These are phyloP conservation scores for Lutjanus campechanus DNA, from an alignment of 2,797 vertebrate genomes.

Conservation along the genomic window DNA sequence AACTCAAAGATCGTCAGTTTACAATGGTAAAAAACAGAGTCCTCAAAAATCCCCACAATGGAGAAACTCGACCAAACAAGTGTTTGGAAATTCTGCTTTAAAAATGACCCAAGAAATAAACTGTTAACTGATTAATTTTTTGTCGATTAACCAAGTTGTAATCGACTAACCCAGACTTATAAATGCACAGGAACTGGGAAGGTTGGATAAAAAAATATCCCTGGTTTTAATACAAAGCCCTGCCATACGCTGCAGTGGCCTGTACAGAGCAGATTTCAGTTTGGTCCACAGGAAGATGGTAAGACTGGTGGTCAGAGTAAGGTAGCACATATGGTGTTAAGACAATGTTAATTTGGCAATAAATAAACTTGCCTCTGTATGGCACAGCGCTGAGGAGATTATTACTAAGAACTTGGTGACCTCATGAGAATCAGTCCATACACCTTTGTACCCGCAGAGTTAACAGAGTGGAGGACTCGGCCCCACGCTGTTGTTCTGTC, in stretches of 20 bases:
- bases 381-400: conserved; percentile 3
- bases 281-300: conserved; percentile 9
- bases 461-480: not conserved
- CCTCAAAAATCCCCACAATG: no score
- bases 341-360: conserved; percentile 34
- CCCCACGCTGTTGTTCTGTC: not conserved
- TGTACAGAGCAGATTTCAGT: not conserved
- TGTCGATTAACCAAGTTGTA: not conserved
- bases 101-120: no score
- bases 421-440: not conserved
- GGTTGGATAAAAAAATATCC: not conserved
- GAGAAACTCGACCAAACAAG: not conserved
- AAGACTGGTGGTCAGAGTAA: conserved; percentile 8
- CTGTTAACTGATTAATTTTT: no score
- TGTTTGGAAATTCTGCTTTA: no score
- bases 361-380: not conserved
- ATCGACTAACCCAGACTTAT: not conserved
- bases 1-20: no score
- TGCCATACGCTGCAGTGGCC: not conserved
- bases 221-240: not conserved
- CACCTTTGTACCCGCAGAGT: not conserved
- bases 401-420: conserved; percentile 14
- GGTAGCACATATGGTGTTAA: not conserved
- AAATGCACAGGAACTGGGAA: not conserved
- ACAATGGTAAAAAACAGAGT: no score